phyloP scores from a whole-genome alignment of 1,140 invertebrate species.

The Apis florea region DNA sequence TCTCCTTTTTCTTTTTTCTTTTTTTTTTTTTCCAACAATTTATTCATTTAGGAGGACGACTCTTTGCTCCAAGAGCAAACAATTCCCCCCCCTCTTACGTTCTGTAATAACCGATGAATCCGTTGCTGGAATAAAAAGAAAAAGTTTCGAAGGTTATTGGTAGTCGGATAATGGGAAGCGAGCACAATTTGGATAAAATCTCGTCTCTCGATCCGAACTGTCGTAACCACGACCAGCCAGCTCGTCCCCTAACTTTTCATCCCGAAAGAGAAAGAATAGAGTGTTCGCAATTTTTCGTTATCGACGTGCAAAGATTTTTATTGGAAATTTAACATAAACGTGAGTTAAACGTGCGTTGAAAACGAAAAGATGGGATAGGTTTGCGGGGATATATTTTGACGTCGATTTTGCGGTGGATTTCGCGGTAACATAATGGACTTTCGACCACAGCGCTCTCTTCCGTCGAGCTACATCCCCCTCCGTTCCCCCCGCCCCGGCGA shows the following conservation, averaged over 20 bases:
- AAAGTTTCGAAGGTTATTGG: too few relatives aligned
- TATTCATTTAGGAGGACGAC: too few relatives aligned
- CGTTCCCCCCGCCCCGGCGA: slow-evolving; percentile 2
- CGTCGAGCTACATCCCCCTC: slow-evolving; percentile 9
- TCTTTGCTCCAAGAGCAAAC: too few relatives aligned
- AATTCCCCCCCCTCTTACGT: too few relatives aligned
- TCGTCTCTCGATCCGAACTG: slow-evolving; percentile 63
- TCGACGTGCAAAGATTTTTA: too few relatives aligned
- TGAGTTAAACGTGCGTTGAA: slow-evolving; percentile 11
- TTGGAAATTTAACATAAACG: background rate
- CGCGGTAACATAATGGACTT: slow-evolving; percentile 28
- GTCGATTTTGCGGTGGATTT: slow-evolving; percentile 17
- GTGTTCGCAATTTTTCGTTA: background rate
- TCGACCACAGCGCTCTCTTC: slow-evolving; percentile 5
- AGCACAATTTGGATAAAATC: slow-evolving; percentile 76
- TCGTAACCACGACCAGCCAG: slow-evolving; percentile 10
- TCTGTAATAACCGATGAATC: too few relatives aligned
- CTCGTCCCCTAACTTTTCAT: slow-evolving; percentile 9
- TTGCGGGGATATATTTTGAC: slow-evolving; percentile 25
- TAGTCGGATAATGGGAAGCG: too few relatives aligned
- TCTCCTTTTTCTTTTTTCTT: background rate
- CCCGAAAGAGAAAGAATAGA: background rate
- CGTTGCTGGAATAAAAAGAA: too few relatives aligned
- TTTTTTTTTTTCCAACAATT: background rate
- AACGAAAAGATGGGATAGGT: background rate